phyloP scores from a whole-genome alignment of 1,140 invertebrate species.

The Cydia pomonella region DNA sequence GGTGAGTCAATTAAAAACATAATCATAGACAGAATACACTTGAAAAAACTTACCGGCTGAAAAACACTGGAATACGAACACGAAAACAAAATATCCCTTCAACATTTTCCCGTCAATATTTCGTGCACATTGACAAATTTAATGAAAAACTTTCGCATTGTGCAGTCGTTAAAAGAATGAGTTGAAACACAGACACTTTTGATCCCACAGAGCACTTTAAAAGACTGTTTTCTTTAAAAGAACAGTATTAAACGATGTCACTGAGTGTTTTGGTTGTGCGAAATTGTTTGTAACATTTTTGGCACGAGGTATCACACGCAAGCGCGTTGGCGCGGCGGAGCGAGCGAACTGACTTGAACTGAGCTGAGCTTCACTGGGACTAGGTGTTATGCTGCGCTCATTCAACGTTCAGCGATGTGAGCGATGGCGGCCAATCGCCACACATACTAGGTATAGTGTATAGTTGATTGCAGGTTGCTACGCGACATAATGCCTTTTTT shows the following conservation, averaged over 20 bases:
- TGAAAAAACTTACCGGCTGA: conserved; percentile 56
- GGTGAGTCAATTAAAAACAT: conserved; percentile 17
- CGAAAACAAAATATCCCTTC: conserved; percentile 63
- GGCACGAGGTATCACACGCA: conserved; percentile 52
- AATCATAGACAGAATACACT: not conserved
- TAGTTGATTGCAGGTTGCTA: conserved; percentile 7
- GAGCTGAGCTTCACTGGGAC: conserved; percentile 19
- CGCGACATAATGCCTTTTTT: conserved; percentile 17
- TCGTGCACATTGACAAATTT: conserved; percentile 60
- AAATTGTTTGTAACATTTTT: conserved; percentile 60
- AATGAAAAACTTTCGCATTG: conserved; percentile 69
- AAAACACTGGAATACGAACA: conserved; percentile 55
- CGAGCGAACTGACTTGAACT: conserved; percentile 28
- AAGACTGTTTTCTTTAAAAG: conserved; percentile 60
- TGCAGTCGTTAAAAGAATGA: conserved; percentile 55
- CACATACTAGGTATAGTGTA: not conserved
- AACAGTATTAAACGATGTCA: conserved; percentile 50
- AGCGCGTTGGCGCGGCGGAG: conserved; percentile 45
- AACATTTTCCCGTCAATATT: conserved; percentile 71
- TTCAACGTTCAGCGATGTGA: conserved; percentile 24
- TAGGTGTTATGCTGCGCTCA: conserved; percentile 28
- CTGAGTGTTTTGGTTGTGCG: conserved; percentile 42
- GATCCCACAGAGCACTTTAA: conserved; percentile 49
- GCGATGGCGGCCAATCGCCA: not conserved
- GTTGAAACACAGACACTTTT: conserved; percentile 50